phyloP scores from a whole-genome alignment of 1,140 invertebrate species.

The Pristionchus pacificus region DNA sequence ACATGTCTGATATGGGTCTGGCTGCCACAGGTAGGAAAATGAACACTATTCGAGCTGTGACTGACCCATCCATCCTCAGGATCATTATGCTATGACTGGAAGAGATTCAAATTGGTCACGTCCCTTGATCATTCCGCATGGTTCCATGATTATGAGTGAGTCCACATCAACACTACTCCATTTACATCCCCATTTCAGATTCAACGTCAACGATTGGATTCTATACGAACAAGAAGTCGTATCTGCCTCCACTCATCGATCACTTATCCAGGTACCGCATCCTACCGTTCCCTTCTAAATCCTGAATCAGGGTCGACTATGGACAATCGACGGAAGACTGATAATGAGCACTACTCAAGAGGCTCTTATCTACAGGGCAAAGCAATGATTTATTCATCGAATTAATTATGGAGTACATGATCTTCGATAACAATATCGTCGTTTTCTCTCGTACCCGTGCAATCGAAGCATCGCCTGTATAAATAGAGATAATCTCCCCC shows the following conservation, averaged over 20 bases:
- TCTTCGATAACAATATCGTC: not conserved
- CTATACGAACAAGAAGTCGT: slow-evolving; percentile 34
- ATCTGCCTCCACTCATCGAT: slow-evolving; percentile 22
- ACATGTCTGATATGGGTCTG: slow-evolving; percentile 20
- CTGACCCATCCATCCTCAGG: too few species aligned
- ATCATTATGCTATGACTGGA: slow-evolving; percentile 24
- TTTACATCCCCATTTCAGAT: slow-evolving; percentile 6
- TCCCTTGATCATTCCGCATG: slow-evolving; percentile 34
- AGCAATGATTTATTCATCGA: slow-evolving; percentile 1
- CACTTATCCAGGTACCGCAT: slow-evolving; percentile 25
- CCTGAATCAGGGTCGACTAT: not conserved
- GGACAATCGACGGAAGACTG: slow-evolving; percentile 4
- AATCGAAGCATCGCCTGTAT: too few species aligned
- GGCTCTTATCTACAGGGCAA: slow-evolving; percentile 33
- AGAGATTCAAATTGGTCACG: slow-evolving; percentile 29
- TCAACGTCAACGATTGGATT: slow-evolving; percentile 38
- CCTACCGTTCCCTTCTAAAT: not conserved
- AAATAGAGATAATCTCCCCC: too few species aligned
- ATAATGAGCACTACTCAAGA: slow-evolving; percentile 35
- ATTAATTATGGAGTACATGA: not conserved
- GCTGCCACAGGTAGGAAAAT: slow-evolving; percentile 11
- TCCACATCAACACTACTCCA: too few species aligned
- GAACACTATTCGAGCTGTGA: too few species aligned
- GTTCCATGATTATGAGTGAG: slow-evolving; percentile 33
- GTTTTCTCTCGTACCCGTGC: not conserved